phyloP scores from a whole-genome alignment of 1,140 invertebrate species.

The Drosophila equinoxialis region DNA sequence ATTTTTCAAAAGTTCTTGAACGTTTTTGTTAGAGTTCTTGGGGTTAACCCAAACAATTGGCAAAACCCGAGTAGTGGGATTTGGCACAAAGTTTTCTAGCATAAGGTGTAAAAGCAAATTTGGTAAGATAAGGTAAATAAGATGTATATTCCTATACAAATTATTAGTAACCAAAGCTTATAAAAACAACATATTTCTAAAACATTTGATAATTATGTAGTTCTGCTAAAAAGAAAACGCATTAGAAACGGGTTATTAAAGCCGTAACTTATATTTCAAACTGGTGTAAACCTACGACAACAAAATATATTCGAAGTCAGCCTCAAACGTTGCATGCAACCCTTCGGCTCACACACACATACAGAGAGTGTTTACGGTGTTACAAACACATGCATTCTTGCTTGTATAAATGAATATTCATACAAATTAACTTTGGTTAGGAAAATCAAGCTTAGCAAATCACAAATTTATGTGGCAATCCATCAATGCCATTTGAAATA shows the following conservation, averaged over 20 bases:
- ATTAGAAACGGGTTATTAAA: background rate
- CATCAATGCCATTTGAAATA: constrained; percentile 64
- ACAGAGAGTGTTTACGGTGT: background rate
- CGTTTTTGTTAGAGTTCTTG: too few relatives aligned
- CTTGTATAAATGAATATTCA: constrained; percentile 43
- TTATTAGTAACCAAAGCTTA: too few relatives aligned
- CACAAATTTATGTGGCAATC: constrained; percentile 79
- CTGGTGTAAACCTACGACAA: constrained; percentile 1
- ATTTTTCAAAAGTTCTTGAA: too few relatives aligned
- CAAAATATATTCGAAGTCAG: background rate
- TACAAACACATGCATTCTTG: background rate
- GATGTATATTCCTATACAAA: too few relatives aligned
- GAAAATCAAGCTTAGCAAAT: constrained; percentile 71
- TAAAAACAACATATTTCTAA: too few relatives aligned
- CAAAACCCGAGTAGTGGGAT: too few relatives aligned
- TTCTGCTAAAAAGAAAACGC: too few relatives aligned
- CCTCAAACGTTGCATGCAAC: constrained; percentile 25
- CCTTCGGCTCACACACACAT: background rate
- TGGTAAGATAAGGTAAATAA: too few relatives aligned
- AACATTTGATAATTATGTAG: too few relatives aligned
- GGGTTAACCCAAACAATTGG: too few relatives aligned
- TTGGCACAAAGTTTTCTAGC: too few relatives aligned
- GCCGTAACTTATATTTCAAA: background rate
- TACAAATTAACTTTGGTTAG: constrained; percentile 57
- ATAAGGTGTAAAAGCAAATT: too few relatives aligned